Conservation (phyloP, 1,140 invertebrate genomes). For the Diorhabda sublineata region DNA sequence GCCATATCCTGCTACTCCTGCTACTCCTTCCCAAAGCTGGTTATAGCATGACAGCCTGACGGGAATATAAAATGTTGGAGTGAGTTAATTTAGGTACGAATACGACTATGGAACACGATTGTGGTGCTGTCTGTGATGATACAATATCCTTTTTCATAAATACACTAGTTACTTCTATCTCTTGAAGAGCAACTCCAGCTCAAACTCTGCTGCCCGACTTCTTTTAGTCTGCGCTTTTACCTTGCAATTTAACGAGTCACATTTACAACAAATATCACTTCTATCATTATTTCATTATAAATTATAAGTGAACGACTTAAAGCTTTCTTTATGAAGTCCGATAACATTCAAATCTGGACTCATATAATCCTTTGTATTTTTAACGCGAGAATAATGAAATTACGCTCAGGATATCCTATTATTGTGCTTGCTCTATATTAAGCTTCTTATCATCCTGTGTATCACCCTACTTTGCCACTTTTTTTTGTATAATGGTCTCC, state of each 20-base stretch:
- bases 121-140: conserved; percentile 6
- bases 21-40: conserved; percentile 16
- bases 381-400: conserved; percentile 16
- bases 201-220: background rate
- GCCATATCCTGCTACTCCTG: conserved; percentile 12
- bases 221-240: conserved; percentile 16
- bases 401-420: conserved; percentile 8
- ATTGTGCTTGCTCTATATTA: background rate
- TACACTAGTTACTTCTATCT: conserved; percentile 9
- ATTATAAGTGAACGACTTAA: conserved; percentile 14
- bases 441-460: conserved; percentile 6
- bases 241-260: conserved; percentile 18
- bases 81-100: conserved; percentile 21
- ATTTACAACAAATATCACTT: conserved; percentile 16
- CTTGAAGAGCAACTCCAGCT: conserved; percentile 13
- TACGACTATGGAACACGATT: background rate
- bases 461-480: too few relatives aligned
- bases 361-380: conserved; percentile 22
- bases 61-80: conserved; percentile 19
- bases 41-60: conserved; percentile 23
- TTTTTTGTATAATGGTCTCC: conserved; percentile 12
- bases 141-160: conserved; percentile 12
- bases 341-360: conserved; percentile 22
- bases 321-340: conserved; percentile 17
- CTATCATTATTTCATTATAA: conserved; percentile 11